A percentile compares a stretch with the other conserved stretches of the same genome.
phyloP scores from a whole-genome alignment of 2,888 invertebrate species.

The Dermolepida albohirtum region DNA sequence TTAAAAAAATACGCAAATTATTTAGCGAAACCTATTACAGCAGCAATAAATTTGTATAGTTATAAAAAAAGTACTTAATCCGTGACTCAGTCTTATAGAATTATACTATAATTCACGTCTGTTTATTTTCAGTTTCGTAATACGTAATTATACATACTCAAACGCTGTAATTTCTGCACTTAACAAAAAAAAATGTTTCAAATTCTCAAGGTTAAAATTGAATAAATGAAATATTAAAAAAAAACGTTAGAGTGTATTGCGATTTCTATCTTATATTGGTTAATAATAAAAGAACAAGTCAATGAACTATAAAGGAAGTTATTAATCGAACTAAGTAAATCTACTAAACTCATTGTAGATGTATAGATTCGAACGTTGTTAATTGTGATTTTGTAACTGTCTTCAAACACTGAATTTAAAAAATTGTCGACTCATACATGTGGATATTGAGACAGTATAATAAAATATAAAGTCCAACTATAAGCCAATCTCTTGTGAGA shows the following conservation, averaged over 20 bases:
- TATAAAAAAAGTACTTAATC: constrained; percentile 14
- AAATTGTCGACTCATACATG: too few relatives aligned
- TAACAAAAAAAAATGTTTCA: constrained; percentile 16
- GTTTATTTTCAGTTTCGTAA: constrained; percentile 10
- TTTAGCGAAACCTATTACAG: constrained; percentile 11
- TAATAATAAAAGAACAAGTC: background rate
- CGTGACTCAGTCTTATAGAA: constrained; percentile 14
- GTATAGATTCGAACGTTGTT: too few relatives aligned
- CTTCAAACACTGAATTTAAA: too few relatives aligned
- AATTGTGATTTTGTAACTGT: too few relatives aligned
- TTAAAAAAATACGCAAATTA: constrained; percentile 5
- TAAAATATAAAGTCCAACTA: too few relatives aligned
- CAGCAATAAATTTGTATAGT: constrained; percentile 9
- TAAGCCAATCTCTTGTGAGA: too few relatives aligned
- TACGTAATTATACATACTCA: constrained; percentile 5
- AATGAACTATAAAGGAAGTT: background rate
- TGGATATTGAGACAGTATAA: too few relatives aligned
- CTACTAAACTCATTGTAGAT: too few relatives aligned
- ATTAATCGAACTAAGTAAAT: too few relatives aligned
- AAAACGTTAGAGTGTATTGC: background rate
- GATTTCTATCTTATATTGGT: background rate
- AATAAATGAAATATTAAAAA: background rate
- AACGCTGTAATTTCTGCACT: background rate
- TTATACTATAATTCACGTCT: constrained; percentile 10
- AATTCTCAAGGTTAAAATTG: constrained; percentile 27